A percentile compares a stretch with the other conserved stretches of the same genome.
These are phyloP conservation scores for Falco columbarius DNA, from an alignment of 2,797 vertebrate genomes.

Conservation along the genomic window DNA sequence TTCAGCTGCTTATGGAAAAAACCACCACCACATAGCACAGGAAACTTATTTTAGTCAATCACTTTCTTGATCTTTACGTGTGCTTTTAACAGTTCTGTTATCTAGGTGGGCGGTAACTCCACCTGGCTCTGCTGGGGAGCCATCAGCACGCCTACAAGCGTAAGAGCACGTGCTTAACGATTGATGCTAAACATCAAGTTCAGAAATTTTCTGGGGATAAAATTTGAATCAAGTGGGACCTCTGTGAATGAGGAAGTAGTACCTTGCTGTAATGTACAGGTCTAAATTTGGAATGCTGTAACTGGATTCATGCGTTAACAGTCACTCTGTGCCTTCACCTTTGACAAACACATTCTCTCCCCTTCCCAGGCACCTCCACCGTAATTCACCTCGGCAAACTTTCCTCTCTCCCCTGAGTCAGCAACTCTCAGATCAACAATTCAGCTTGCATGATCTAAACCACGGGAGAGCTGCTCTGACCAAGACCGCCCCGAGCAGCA, in stretches of 20 bases:
- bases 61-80: not conserved
- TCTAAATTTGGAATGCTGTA: not conserved
- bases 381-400: not conserved
- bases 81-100: not conserved
- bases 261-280: not conserved
- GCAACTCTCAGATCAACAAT: not conserved
- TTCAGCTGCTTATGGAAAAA: not conserved
- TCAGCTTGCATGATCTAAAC: not conserved
- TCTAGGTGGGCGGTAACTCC: not conserved
- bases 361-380: not conserved
- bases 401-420: too few species aligned
- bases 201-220: not conserved
- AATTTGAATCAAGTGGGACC: not conserved
- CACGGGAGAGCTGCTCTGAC: not conserved
- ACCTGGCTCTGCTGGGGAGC: not conserved
- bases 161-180: not conserved
- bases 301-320: not conserved
- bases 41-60: not conserved
- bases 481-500: too few species aligned
- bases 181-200: not conserved
- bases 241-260: not conserved
- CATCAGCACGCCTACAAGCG: not conserved
- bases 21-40: fast-evolving
- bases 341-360: not conserved
- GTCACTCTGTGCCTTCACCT: not conserved